A percentile compares a stretch with the other conserved stretches of the same genome.
These are phyloP conservation scores for Nannoperca australis DNA, from an alignment of 2,797 vertebrate genomes.

Conservation along the genomic window DNA sequence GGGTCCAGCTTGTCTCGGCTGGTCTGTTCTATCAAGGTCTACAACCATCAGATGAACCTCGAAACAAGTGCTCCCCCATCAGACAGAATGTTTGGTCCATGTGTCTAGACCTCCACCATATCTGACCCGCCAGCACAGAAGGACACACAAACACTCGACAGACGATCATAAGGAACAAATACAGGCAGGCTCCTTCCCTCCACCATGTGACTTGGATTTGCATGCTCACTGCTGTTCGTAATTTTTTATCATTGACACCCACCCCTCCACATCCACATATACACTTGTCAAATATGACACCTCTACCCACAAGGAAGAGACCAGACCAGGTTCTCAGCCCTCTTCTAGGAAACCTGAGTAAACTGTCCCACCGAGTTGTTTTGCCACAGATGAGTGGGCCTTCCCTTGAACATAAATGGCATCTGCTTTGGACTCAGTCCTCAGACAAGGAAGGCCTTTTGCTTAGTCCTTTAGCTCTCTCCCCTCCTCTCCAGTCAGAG, in stretches of 20 bases:
- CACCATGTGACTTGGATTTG: constrained; percentile 83
- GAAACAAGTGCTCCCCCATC: constrained; percentile 69
- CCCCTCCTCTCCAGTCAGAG: constrained; percentile 66
- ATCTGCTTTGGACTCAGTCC: constrained; percentile 35
- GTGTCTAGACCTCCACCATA: constrained; percentile 84
- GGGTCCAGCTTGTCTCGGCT: constrained; percentile 73
- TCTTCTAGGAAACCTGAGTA: constrained; percentile 39
- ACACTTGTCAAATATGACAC: constrained; percentile 83
- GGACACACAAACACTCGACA: constrained; percentile 87
- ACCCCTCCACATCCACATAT: constrained; percentile 82
- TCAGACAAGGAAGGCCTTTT: constrained; percentile 38
- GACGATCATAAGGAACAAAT: constrained; percentile 85
- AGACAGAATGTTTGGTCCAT: constrained; percentile 82
- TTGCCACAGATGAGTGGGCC: constrained; percentile 12
- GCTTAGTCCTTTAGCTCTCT: constrained; percentile 55
- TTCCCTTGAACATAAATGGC: constrained; percentile 2
- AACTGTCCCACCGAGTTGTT: constrained; percentile 19
- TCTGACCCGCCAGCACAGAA: constrained; percentile 89
- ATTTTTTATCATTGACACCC: constrained; percentile 80
- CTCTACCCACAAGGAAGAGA: constrained; percentile 73
- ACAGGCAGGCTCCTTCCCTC: constrained; percentile 77
- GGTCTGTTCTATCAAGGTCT: constrained; percentile 80
- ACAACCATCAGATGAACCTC: constrained; percentile 78
- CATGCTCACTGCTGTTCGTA: constrained; percentile 81
- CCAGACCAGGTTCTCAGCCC: constrained; percentile 65